These are phyloP conservation scores for Ferdinandea cuprea DNA, from an alignment of 2,888 invertebrate species.

Conservation along the genomic window DNA sequence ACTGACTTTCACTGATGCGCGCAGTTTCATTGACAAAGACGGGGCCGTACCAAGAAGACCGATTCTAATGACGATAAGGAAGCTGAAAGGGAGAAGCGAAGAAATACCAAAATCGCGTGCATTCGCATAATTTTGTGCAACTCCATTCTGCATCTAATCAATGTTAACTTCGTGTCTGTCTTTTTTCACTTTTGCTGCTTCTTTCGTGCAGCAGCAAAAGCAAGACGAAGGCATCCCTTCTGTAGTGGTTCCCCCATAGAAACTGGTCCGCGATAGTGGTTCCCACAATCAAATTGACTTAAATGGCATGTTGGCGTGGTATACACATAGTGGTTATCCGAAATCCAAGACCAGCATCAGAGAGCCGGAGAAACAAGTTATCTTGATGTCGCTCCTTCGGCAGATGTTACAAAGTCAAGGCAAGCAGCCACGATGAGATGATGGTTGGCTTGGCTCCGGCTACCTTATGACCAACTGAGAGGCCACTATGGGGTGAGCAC, in stretches of 20 bases:
- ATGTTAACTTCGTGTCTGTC: conserved; percentile 30
- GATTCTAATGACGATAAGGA: conserved; percentile 34
- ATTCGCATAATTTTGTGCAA: conserved; percentile 55
- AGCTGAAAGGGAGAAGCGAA: not conserved
- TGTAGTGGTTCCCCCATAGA: conserved; percentile 14
- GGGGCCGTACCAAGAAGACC: too few relatives aligned
- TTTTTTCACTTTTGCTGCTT: conserved; percentile 51
- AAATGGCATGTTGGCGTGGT: conserved; percentile 28
- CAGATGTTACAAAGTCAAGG: conserved; percentile 55
- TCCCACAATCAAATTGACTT: conserved; percentile 60
- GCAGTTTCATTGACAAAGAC: too few relatives aligned
- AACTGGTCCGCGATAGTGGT: conserved; percentile 44
- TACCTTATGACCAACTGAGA: conserved; percentile 53
- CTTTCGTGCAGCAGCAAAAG: not conserved
- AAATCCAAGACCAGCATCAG: conserved; percentile 33
- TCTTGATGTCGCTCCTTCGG: conserved; percentile 12
- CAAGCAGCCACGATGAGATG: conserved; percentile 4
- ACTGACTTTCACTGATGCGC: conserved; percentile 59
- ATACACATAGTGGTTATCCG: conserved; percentile 3
- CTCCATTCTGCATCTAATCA: conserved; percentile 22
- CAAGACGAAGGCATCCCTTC: not conserved
- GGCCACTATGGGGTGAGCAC: conserved; percentile 51
- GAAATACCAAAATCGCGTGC: conserved; percentile 56
- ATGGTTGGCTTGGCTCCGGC: conserved; percentile 13
- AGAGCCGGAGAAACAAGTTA: conserved; percentile 39